Evolutionary conservation across 2,113 vertebrate genomes (phyloP).

Genomic region (Cheirogaleus medius): DNA sequence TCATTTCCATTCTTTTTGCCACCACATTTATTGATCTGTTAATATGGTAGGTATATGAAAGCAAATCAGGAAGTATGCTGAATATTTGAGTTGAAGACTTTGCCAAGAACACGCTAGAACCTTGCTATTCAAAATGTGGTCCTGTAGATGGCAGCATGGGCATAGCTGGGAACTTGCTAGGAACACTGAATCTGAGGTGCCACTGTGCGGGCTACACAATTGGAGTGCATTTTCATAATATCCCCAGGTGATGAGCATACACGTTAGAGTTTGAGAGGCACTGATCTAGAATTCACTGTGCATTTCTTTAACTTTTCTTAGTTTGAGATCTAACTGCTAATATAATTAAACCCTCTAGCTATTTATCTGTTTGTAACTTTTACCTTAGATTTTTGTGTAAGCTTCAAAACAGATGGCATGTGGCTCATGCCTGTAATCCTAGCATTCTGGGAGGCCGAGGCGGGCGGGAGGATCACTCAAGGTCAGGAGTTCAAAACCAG

Average conservation of each 20-base stretch:
- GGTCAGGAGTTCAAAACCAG: no score
- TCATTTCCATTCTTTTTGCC: neutral
- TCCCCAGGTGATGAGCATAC: neutral
- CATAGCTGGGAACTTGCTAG: neutral
- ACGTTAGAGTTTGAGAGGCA: neutral
- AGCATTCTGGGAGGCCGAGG: no score
- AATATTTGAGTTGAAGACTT: neutral
- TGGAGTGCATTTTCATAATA: neutral
- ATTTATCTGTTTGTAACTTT: neutral
- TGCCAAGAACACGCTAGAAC: neutral
- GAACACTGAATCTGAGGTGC: neutral
- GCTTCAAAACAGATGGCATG: conserved; percentile 14
- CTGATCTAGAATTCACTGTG: neutral
- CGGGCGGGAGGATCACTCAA: no score
- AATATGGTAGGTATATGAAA: neutral
- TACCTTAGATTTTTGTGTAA: neutral
- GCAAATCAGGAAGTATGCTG: neutral
- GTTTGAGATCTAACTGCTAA: neutral
- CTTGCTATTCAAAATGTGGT: neutral
- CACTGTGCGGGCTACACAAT: neutral
- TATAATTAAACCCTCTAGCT: neutral
- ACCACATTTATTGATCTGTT: neutral
- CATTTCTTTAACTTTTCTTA: neutral
- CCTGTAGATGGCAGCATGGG: neutral
- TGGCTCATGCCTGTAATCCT: no score